Evolutionary conservation across 2,888 invertebrate genomes (phyloP), one percentile per base, ranked within the genome.

Genomic region (Xylota segnis): DNA sequence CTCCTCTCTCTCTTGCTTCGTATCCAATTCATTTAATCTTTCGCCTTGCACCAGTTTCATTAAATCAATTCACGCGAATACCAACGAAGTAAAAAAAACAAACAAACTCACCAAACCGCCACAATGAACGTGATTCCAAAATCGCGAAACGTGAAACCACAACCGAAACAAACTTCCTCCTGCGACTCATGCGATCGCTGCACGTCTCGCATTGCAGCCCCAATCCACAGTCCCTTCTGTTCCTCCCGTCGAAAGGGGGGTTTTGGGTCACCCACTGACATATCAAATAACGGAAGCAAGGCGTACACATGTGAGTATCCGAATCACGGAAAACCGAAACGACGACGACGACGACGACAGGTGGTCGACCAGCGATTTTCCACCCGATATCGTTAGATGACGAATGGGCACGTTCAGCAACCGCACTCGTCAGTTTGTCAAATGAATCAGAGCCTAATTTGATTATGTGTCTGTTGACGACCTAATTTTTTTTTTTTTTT

Each of bases 271-370:
- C 68, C 78, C 79, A 65, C 52, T 74, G 74, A 75, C 65, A 75
- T 81, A 84, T 84, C 71, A n/a, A 58, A 84, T 84, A 84, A 84
- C 84, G 84, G 84, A 84, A 84, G 54, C 43, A 40, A 70, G 14
- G 4, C 66, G 23, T 47, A 74, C 50, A 32, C 29, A 43, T 56
- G 32, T 18, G 23, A 27, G 50, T 18, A 83, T 63, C 50, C 29
- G 65, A 65, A 75, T 79, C 75, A 70, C 84, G 74, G 74, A 23
- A 84, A 79, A 29, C 79, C 52, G 34, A 63, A 70, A 34, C 27
- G 79, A 27, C 79, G 81, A 79, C 84, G 81, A 43, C 58, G 63
- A 34, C 27, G 79, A 27, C 79, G 81, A 79, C 84, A 84, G 84
- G 84, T 84, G 84, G 83, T 70, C 71, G 59, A 37, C 37, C 23